A percentile compares a stretch with the other conserved stretches of the same genome.
phyloP scores from a whole-genome alignment of 2,888 invertebrate genomes.

The Pelosia muscerda region DNA sequence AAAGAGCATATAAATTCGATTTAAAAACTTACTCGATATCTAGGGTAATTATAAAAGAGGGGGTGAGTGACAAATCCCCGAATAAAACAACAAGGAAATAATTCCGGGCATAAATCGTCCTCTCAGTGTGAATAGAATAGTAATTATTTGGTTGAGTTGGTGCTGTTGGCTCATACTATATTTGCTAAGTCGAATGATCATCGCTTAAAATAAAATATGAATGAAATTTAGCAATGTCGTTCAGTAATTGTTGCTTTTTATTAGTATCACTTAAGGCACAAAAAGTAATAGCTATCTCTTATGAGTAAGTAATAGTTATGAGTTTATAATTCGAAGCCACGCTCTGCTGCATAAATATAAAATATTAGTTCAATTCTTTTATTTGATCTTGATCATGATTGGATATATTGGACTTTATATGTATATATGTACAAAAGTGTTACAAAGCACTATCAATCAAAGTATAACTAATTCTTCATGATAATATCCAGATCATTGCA shows the following conservation, averaged over 20 bases:
- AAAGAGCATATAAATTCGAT: constrained; percentile 75
- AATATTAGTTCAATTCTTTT: neutral
- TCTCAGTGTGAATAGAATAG: constrained; percentile 86
- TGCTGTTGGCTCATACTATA: constrained; percentile 62
- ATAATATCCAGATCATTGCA: neutral
- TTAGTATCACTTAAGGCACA: neutral
- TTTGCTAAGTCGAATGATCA: constrained; percentile 30
- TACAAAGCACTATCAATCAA: neutral
- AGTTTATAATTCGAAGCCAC: no score
- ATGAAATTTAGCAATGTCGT: neutral
- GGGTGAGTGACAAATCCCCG: constrained; percentile 85
- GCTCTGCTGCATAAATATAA: neutral
- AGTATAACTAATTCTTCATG: neutral
- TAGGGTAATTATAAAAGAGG: constrained; percentile 83
- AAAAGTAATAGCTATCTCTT: neutral
- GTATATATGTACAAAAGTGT: no score
- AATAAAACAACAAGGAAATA: constrained; percentile 87
- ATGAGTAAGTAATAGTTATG: no score
- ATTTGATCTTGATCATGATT: no score
- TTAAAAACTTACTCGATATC: constrained; percentile 83
- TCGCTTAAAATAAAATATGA: constrained; percentile 27
- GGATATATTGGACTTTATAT: no score
- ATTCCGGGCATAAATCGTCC: constrained; percentile 84
- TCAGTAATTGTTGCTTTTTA: neutral
- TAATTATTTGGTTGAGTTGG: constrained; percentile 86